Evolutionary conservation across 2,888 invertebrate genomes (phyloP).

Genomic region (Hedya salicella): DNA sequence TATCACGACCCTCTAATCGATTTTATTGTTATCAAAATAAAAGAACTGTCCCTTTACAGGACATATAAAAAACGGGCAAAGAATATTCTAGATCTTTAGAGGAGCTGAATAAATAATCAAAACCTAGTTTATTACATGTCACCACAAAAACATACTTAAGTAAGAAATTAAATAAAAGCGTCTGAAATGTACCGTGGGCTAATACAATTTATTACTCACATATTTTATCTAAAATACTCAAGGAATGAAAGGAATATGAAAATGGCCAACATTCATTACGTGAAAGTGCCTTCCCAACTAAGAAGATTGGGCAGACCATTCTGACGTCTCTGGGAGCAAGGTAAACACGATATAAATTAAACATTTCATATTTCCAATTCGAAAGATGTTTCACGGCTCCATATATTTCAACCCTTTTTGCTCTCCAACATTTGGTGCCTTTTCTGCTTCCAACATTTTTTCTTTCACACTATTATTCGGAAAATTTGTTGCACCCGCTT

Average conservation of each 20-base stretch:
- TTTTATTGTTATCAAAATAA: no score
- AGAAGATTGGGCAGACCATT: conserved; percentile 30
- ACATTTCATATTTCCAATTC: conserved; percentile 52
- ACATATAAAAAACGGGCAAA: background rate
- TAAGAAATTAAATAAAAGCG: conserved; percentile 8
- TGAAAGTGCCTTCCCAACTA: conserved; percentile 24
- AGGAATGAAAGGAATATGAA: conserved; percentile 23
- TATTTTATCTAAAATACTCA: conserved; percentile 16
- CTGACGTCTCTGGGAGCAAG: conserved; percentile 22
- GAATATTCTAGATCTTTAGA: background rate
- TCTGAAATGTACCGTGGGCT: background rate
- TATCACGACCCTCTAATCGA: background rate
- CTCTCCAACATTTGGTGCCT: conserved; percentile 53
- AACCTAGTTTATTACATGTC: background rate
- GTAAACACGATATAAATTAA: conserved; percentile 56
- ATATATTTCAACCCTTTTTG: conserved; percentile 58
- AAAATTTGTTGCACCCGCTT: conserved; percentile 74
- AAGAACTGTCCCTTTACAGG: background rate
- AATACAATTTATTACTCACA: conserved; percentile 14
- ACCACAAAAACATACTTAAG: background rate
- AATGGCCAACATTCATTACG: conserved; percentile 34
- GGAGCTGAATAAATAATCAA: background rate
- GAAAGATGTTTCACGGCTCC: conserved; percentile 56
- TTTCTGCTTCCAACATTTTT: conserved; percentile 58
- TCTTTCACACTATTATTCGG: conserved; percentile 64